These are phyloP conservation scores for Phania funesta DNA, from an alignment of 2,888 invertebrate species.

Conservation along the genomic window DNA sequence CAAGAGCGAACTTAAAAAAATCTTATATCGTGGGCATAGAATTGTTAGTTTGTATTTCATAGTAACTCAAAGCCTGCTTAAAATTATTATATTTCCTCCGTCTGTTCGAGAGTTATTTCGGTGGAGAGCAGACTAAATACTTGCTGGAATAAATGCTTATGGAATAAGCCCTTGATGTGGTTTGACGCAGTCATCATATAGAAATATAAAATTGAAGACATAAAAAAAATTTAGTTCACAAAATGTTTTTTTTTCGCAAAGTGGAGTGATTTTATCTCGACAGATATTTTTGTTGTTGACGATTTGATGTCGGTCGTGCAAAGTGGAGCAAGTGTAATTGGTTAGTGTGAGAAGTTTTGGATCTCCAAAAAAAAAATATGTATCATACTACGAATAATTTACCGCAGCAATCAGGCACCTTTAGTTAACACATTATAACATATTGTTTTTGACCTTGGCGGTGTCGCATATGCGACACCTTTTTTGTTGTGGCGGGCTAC, in stretches of 20 bases:
- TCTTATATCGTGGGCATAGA: not conserved
- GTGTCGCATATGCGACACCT: too few relatives aligned
- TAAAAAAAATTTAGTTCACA: constrained; percentile 37
- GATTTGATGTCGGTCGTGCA: not conserved
- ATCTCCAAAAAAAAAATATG: too few relatives aligned
- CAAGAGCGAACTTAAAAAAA: not conserved
- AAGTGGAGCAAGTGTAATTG: not conserved
- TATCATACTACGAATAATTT: too few relatives aligned
- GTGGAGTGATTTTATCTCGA: constrained; percentile 20
- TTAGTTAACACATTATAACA: too few relatives aligned
- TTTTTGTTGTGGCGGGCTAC: too few relatives aligned
- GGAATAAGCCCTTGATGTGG: constrained; percentile 55
- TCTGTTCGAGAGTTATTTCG: not conserved
- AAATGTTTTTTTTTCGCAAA: not conserved
- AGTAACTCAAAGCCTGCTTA: constrained; percentile 56
- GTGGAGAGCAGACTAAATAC: not conserved
- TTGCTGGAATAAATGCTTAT: not conserved
- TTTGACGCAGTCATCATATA: constrained; percentile 65
- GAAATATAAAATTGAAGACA: constrained; percentile 29
- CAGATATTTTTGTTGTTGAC: constrained; percentile 4
- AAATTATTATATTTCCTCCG: constrained; percentile 29
- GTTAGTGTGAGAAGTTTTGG: not conserved
- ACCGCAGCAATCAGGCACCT: too few relatives aligned
- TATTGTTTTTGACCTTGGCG: too few relatives aligned
- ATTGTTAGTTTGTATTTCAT: constrained; percentile 20